phyloP scores from a whole-genome alignment of 1,140 invertebrate genomes.

The Euura saliciscinereae region DNA sequence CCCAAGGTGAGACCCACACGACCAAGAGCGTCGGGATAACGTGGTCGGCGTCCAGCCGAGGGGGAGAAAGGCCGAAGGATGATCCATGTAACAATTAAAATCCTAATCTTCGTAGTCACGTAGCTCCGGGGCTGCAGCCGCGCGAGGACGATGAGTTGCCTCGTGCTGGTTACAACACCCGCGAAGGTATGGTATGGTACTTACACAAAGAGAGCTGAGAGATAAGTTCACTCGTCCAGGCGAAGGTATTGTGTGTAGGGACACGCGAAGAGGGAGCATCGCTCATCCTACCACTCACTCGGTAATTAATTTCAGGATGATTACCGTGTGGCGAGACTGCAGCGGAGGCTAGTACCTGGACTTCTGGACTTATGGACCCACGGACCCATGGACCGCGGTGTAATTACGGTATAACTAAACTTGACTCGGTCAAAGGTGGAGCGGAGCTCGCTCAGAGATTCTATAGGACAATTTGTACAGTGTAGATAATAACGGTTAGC shows the following conservation, averaged over 20 bases:
- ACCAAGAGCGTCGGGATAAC: too few relatives aligned
- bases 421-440: not conserved
- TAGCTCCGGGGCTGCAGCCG: not conserved
- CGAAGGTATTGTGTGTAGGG: too few relatives aligned
- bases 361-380: not conserved
- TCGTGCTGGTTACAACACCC: too few relatives aligned
- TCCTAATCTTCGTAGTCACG: constrained; percentile 5
- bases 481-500: too few relatives aligned
- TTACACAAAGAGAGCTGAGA: too few relatives aligned
- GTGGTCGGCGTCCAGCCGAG: too few relatives aligned
- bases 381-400: not conserved
- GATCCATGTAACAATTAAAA: constrained; percentile 7
- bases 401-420: not conserved
- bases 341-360: too few relatives aligned
- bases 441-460: too few relatives aligned
- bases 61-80: not conserved
- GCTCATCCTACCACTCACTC: not conserved
- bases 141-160: too few relatives aligned
- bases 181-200: too few relatives aligned
- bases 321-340: not conserved
- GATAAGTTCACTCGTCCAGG: too few relatives aligned
- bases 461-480: too few relatives aligned
- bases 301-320: not conserved
- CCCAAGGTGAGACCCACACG: not conserved
- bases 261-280: not conserved